Base-by-base conservation (phyloP, 2,888 invertebrate genomes). In the Drosophila leonis region DNA sequence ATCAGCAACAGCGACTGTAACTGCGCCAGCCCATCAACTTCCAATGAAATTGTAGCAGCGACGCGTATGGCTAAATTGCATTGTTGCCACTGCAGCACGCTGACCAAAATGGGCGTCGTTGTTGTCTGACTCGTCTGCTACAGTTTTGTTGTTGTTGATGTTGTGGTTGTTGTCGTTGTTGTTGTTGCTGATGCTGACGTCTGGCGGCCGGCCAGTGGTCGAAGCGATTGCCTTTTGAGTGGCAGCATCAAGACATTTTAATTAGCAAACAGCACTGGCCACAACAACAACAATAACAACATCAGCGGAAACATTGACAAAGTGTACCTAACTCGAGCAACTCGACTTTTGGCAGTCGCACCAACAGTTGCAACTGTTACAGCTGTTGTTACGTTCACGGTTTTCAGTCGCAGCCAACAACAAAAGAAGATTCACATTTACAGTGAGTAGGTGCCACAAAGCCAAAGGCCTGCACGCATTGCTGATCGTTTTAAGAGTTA, bases 171-270 rank as follows among this genome's bases (percentile, higher is more conserved):
- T 55, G 48, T 24, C 46, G 51, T 9, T 64, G 61, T n/a, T 51
- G 52, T 9, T 56, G 42, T 24, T 56, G 41, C 33, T 57, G 52
- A 15, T 64, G 64, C 42, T 39, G 56, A 55, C 68, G 73, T 64
- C 66, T 59, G 73, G 65, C 66, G 63, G 65, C 65, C 59, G 65
- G 67, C 33, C 35, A 2, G 44, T 68, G 67, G 70, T 56, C 57
- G 63, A 37, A 73, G 52, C 80, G 62, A 75, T 73, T 84, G 82
- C 82, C 78, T 84, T 79, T 84, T 84, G 88, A 87, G 85, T 84
- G 88, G 78, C 84, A 87, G 84, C 82, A 76, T 71, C 85, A 75
- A 85, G 84, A 85, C 84, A 85, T 85, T 85, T 85, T 85, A 85
- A 85, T 85, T 85, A 85, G 88, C 84, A 84, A 73, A 66, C 66